Base-by-base conservation (phyloP, 2,888 invertebrate genomes). In the Chrysolina americana region DNA sequence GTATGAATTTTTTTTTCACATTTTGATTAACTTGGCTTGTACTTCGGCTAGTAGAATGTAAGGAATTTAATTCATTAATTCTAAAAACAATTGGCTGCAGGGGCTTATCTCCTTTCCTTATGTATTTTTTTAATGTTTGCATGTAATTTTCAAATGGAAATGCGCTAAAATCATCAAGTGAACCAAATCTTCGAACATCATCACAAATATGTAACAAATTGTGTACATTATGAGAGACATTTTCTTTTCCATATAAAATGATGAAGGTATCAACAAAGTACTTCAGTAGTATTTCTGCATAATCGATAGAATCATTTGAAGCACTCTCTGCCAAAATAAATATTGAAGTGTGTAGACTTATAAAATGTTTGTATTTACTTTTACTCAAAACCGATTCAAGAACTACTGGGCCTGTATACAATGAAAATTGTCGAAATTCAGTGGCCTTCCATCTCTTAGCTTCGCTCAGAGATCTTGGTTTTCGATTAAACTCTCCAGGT, bases 371-470 rank as follows among this genome's bases (percentile, higher is more conserved):
- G 19, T 66, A 66, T 50, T 66, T 66, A 50, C 28, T 50, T 50
- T 28, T 36, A 28, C 21, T 19, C 23, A 50, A 36, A 23, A 50
- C 48, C n/a, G 28, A n/a, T 64, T 64, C 41, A n/a, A 71, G 65
- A 3, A 71, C 50, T 41, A 65, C 65, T 41, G 65, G 65, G 10
- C 71, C 71, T 56, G 65, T 50, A 65, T 71, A 65, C 10, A 71
- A 23, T 11, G 65, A 44, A 65, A 71, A 71, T 44, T 65, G 44
- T 19, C 71, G 17, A 71, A 65, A 71, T 53, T 71, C 50, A 0
- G 65, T 71, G 36, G 70, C 70, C 53, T 71, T 71, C 71, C 65
- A 71, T 48, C 36, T 48, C 13, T 64, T 65, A 50, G 65, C 41
- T 50, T 48, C 50, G n/a, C 41, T 36, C 48, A 71, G 11, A 65